phyloP scores from a whole-genome alignment of 2,113 vertebrate species.

The Amphiprion ocellaris region DNA sequence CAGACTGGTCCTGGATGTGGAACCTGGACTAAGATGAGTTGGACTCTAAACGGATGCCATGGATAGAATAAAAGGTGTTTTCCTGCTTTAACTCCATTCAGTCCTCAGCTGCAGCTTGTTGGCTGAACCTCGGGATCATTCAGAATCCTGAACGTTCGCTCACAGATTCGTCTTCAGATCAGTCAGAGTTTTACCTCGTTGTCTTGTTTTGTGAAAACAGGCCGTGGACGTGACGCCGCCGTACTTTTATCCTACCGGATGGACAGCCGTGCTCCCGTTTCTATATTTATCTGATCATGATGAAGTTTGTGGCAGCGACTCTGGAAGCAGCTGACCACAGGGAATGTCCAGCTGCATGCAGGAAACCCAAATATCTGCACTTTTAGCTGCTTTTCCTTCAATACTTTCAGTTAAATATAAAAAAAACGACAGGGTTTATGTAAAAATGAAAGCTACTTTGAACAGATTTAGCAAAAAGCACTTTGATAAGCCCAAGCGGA shows the following conservation, averaged over 20 bases:
- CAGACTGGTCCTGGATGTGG: no score
- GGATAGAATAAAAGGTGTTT: not conserved
- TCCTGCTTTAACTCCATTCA: not conserved
- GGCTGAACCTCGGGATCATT: no score
- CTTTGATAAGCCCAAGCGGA: conserved; percentile 46
- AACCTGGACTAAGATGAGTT: no score
- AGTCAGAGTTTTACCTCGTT: not conserved
- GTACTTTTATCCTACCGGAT: conserved; percentile 79
- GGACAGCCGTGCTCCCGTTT: conserved; percentile 78
- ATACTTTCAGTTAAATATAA: conserved; percentile 26
- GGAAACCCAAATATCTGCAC: not conserved
- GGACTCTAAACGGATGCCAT: no score
- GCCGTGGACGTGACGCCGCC: conserved; percentile 39
- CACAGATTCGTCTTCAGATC: no score
- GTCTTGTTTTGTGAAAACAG: not conserved
- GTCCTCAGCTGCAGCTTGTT: no score
- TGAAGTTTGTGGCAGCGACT: conserved; percentile 62
- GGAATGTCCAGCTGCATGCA: no score
- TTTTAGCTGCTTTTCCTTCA: conserved; percentile 21
- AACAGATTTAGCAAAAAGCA: conserved; percentile 62
- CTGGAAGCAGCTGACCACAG: conserved; percentile 23
- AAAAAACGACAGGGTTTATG: conserved; percentile 36
- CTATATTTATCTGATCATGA: conserved; percentile 79
- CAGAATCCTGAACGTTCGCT: no score
- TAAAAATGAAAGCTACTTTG: conserved; percentile 55